Conservation (phyloP, 2,888 invertebrate species). For the Euplexia lucipara region DNA sequence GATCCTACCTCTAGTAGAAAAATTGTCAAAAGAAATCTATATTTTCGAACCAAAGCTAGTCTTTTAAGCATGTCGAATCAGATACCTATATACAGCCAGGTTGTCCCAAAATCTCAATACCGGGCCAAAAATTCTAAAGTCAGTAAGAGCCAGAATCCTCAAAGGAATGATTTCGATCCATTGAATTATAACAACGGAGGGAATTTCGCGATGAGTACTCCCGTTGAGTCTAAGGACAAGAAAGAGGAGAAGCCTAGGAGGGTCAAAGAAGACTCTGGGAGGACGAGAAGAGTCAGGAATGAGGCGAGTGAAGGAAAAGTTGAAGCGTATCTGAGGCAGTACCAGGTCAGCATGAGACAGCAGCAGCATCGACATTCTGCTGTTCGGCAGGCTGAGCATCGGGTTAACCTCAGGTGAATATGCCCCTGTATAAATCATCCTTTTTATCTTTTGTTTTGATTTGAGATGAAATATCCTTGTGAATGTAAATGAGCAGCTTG, state of each 20-base stretch:
- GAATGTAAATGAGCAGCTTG: too few species aligned
- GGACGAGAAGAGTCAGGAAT: conserved; percentile 73
- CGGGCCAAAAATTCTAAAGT: conserved; percentile 74
- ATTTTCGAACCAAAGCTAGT: conserved; percentile 85
- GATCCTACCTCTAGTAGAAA: conserved; percentile 53
- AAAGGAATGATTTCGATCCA: conserved; percentile 92
- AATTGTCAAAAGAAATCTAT: conserved; percentile 60
- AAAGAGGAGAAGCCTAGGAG: conserved; percentile 75
- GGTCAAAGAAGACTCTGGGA: conserved; percentile 74
- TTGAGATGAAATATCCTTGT: too few species aligned
- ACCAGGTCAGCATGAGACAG: conserved; percentile 87
- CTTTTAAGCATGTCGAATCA: conserved; percentile 85
- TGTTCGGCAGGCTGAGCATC: conserved; percentile 88
- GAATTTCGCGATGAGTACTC: conserved; percentile 79
- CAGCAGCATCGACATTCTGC: conserved; percentile 87
- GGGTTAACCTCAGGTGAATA: conserved; percentile 86
- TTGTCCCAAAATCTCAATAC: conserved; percentile 86
- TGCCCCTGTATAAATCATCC: not conserved
- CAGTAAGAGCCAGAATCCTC: conserved; percentile 67
- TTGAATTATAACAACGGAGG: conserved; percentile 92
- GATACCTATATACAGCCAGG: conserved; percentile 89
- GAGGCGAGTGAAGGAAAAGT: conserved; percentile 85
- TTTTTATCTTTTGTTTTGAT: too few species aligned
- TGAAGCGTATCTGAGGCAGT: conserved; percentile 87
- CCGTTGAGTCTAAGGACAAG: conserved; percentile 73